phyloP scores from a whole-genome alignment of 2,113 vertebrate genomes.

The Hippocampus barbouri region DNA sequence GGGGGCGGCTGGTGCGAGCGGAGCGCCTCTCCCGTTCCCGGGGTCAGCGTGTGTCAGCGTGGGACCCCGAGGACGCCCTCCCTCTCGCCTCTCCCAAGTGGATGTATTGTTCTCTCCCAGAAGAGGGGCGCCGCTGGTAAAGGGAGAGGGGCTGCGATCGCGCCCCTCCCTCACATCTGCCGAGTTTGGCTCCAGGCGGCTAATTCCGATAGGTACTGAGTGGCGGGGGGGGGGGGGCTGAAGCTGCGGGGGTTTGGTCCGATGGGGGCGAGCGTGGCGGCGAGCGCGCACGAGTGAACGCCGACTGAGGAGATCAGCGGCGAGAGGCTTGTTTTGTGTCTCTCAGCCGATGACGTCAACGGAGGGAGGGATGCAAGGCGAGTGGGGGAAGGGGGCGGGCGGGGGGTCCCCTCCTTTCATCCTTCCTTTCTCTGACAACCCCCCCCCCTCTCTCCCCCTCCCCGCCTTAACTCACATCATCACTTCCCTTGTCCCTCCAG shows the following conservation, averaged over 20 bases:
- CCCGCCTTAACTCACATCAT: conserved; percentile 10
- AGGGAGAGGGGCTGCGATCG: conserved; percentile 24
- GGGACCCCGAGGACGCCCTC: conserved; percentile 53
- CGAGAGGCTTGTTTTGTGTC: conserved; percentile 77
- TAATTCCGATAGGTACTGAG: not conserved
- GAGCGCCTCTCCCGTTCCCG: conserved; percentile 35
- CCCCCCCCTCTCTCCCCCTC: conserved; percentile 29
- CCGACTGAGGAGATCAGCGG: conserved; percentile 65
- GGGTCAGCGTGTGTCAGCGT: conserved; percentile 53
- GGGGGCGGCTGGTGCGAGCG: not conserved
- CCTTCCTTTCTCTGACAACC: conserved; percentile 19
- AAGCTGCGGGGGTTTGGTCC: not conserved
- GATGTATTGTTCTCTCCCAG: conserved; percentile 60
- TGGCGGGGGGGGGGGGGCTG: not conserved
- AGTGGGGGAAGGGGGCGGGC: not conserved
- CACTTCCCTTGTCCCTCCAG: conserved; percentile 4
- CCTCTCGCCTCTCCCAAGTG: conserved; percentile 47
- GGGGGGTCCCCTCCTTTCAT: conserved; percentile 14
- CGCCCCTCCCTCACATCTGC: not conserved
- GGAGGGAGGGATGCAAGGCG: conserved; percentile 29
- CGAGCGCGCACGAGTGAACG: conserved; percentile 37
- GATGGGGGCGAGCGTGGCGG: conserved; percentile 11
- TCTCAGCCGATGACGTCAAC: conserved; percentile 74
- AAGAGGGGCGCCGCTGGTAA: not conserved
- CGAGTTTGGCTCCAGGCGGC: conserved; percentile 8